phyloP scores from a whole-genome alignment of 2,113 vertebrate genomes.

The Junco hyemalis region DNA sequence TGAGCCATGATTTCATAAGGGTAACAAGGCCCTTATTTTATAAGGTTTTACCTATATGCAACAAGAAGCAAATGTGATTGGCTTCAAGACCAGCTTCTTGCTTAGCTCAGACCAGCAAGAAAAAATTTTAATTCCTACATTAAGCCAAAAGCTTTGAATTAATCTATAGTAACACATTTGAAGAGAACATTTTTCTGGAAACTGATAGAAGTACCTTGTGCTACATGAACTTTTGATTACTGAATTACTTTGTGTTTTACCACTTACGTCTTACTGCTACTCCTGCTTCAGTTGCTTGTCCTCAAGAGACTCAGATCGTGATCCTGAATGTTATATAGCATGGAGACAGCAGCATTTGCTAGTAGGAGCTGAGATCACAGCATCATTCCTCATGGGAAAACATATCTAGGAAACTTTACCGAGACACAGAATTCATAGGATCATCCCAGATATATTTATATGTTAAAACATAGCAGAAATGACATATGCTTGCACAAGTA shows the following conservation, averaged over 20 bases:
- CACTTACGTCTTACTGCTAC: not conserved
- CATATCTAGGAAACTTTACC: not conserved
- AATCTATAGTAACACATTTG: not conserved
- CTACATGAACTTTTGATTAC: not conserved
- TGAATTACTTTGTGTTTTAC: not conserved
- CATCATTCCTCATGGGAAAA: not conserved
- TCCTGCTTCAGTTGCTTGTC: not conserved
- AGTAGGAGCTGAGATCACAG: not conserved
- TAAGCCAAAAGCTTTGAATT: not conserved
- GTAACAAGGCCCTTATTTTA: not conserved
- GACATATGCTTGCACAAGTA: not conserved
- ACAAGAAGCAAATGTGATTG: not conserved
- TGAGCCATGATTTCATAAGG: not conserved
- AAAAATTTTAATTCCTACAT: not conserved
- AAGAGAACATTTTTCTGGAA: not conserved
- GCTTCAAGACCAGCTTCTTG: not conserved
- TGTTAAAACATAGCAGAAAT: not conserved
- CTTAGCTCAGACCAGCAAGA: not conserved
- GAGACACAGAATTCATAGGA: not conserved
- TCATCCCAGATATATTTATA: not conserved
- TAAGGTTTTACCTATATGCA: not conserved
- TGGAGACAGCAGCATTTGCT: not conserved
- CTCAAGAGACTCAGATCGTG: not conserved
- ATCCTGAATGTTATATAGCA: not conserved
- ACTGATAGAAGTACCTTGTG: not conserved